Percentiles rank a stretch among this genome's conserved stretches.
Evolutionary conservation across 2,888 invertebrate species (phyloP).

Genomic region (Sarcophaga caerulescens): DNA sequence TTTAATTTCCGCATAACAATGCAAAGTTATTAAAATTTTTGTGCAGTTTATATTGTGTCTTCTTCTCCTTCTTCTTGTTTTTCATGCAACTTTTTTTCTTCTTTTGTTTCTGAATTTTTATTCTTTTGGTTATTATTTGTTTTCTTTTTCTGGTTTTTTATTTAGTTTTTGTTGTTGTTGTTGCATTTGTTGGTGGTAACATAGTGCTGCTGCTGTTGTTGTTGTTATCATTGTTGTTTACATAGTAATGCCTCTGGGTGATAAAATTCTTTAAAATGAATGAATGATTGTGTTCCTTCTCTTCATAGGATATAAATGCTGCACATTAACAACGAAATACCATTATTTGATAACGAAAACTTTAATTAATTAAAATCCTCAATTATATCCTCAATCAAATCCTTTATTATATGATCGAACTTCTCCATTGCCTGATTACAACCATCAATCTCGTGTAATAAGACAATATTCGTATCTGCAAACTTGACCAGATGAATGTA

Average conservation of each 20-base stretch:
- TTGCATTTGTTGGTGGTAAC: constrained; percentile 3
- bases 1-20: constrained; percentile 69
- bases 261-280: constrained; percentile 63
- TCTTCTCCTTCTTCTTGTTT: constrained; percentile 8
- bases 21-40: constrained; percentile 68
- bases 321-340: constrained; percentile 17
- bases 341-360: not conserved
- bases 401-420: too few relatives aligned
- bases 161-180: constrained; percentile 49
- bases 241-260: constrained; percentile 58
- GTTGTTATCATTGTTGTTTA: constrained; percentile 53
- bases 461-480: too few relatives aligned
- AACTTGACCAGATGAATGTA: too few relatives aligned
- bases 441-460: too few relatives aligned
- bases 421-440: too few relatives aligned
- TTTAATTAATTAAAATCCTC: too few relatives aligned
- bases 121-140: constrained; percentile 61
- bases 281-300: constrained; percentile 29
- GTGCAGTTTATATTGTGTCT: constrained; percentile 57
- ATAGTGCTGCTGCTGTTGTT: constrained; percentile 15
- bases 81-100: constrained; percentile 7
- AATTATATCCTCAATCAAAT: too few relatives aligned
- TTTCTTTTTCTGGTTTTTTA: constrained; percentile 58
- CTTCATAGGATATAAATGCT: not conserved
- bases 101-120: constrained; percentile 44